Evolutionary conservation across 2,113 vertebrate genomes (phyloP), one percentile per base, ranked within the genome.

Genomic region (Illadopsis cleaveri): DNA sequence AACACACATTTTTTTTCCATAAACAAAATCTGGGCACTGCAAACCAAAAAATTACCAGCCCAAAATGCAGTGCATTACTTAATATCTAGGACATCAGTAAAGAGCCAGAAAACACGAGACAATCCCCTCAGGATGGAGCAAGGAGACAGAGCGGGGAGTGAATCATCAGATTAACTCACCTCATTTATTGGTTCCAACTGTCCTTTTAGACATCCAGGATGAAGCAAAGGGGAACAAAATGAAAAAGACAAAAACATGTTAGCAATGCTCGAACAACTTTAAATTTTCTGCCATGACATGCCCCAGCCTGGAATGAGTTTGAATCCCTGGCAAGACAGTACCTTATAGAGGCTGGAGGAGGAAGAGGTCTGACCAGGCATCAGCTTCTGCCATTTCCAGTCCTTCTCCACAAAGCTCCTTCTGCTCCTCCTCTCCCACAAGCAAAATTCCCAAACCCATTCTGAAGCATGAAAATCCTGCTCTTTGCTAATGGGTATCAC

Each of bases 141-240:
- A 90, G 90, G 92, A 97, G 94, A 94, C 73, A 89, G 70, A 94
- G 72, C 11, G 0, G 44, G 70, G 96, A 93, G 94, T 85, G 91
- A 94, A 97, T 96, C 96, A 96, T 84, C 76, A 65, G 75, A 98
- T 98, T 92, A 96, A 98, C 98, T 98, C 98, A 99, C 99, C 98
- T 99, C 98, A 88, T 98, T 98, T 98, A 99, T 98, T 95, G 99
- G 99, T 98, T 99, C 99, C 99, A 99, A 97, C 99, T 99, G 98
- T 98, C 98, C 98, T 99, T 99, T 99, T 98, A 98, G 97, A 98
- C 96, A 98, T 97, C 95, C 97, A 95, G 22, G 70, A 92, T 71
- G 93, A 96, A 98, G 97, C 92, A 97, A 91, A 76, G 76, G 79
- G 77, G 61, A 86, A 81, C 72, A 97, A 86, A 98, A 90, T 77